Evolutionary conservation across 2,888 invertebrate genomes (phyloP).

Genomic region (Hermaeophaga mercurialis): DNA sequence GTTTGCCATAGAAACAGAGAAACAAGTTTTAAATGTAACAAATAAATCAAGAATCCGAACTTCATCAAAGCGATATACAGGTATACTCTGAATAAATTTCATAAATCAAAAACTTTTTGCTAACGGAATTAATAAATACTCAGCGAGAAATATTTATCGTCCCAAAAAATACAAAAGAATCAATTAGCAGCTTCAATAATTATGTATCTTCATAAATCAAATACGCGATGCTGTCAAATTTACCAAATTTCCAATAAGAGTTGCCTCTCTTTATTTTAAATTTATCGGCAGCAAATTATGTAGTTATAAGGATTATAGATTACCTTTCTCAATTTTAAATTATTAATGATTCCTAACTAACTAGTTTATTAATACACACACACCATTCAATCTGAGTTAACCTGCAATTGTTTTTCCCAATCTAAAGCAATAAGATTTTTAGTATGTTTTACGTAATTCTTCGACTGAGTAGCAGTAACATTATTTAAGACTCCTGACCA

Average conservation of each 20-base stretch:
- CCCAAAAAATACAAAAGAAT: constrained; percentile 4
- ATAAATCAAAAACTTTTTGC: too few relatives aligned
- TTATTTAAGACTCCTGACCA: too few relatives aligned
- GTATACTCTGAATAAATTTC: too few relatives aligned
- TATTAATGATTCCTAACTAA: not conserved
- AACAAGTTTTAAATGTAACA: too few relatives aligned
- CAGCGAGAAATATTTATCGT: not conserved
- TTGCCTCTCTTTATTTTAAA: not conserved
- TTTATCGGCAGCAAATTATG: constrained; percentile 1
- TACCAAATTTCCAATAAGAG: not conserved
- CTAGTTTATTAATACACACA: not conserved
- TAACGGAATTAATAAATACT: not conserved
- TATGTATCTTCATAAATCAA: not conserved
- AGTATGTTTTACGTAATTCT: too few relatives aligned
- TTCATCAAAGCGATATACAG: too few relatives aligned
- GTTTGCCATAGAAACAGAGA: too few relatives aligned
- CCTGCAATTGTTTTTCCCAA: too few relatives aligned
- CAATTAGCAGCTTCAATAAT: constrained; percentile 2
- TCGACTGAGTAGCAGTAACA: too few relatives aligned
- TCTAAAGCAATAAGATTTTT: too few relatives aligned
- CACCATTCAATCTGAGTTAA: too few relatives aligned
- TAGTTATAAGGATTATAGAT: not conserved
- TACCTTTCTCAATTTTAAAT: not conserved
- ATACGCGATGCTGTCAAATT: constrained; percentile 3
- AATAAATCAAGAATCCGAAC: too few relatives aligned